Base-by-base conservation (phyloP, 2,797 vertebrate species). In the Rhyacichthys aspro region DNA sequence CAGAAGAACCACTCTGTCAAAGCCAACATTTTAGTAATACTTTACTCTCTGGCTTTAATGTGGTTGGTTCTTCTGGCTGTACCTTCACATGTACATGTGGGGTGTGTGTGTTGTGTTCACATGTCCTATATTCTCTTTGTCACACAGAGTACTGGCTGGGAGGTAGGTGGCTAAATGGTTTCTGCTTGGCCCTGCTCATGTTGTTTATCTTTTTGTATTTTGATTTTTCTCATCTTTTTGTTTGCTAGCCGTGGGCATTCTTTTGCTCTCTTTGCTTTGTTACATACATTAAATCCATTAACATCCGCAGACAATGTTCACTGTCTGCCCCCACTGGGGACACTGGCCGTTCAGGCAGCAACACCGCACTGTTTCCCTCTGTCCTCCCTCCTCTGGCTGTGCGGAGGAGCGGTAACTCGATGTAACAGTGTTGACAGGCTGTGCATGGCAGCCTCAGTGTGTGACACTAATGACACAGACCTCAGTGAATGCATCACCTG, bases 61-160 rank as follows among this genome's bases (percentile, higher is more conserved):
- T 63, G 55, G 55, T 42, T 23, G 18, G 14, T 59, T 65, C 41
- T 71, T 34, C 45, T 71, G 37, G 54, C 73, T 61, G 62, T 72
- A 61, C 82, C 62, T 19, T 70, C 50, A 33, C 62, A 36, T 54
- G 63, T 63, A 59, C 37, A 28, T 43, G 63, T 54, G 56, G 39
- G 17, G 53, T 63, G 71, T 67, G 9, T 67, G 74, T 81, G 66
- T 64, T 67, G 78, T 87, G 83, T 83, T 92, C 69, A 90, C 88
- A 71, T 92, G 82, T 92, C 78, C 79, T 92, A 85, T 94, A 92
- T 95, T 96, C 94, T 96, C 94, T 98, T 94, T 95, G 88, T 97
- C 94, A 97, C 90, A 98, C 98, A 99, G 98, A 99, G 98, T 93
- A 98, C 98, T 94, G 98, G 98, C 98, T 99, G 98, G 98, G 98